Percentiles rank a stretch among this genome's conserved stretches.
Evolutionary conservation across 2,113 vertebrate species (phyloP).

Genomic region (Scatophagus argus): DNA sequence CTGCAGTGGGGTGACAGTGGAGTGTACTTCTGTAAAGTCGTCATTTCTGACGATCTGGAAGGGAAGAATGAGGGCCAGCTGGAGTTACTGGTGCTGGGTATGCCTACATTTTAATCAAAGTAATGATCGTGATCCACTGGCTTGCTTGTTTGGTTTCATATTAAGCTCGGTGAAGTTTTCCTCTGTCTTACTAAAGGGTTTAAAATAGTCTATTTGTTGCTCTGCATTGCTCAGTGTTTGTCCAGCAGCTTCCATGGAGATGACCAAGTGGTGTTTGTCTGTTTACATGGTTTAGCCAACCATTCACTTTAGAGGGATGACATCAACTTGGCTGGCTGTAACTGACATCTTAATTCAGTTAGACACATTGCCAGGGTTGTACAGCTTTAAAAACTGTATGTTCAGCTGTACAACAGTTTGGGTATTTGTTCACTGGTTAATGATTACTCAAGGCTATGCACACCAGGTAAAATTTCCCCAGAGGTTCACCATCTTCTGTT

Average conservation of each 20-base stretch:
- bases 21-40: conserved; percentile 94
- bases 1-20: conserved; percentile 98
- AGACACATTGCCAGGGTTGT: too few species aligned
- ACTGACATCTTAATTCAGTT: conserved; percentile 17
- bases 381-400: background rate
- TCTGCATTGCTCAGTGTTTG: conserved; percentile 77
- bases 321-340: conserved; percentile 21
- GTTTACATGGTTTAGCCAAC: conserved; percentile 81
- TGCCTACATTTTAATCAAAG: conserved; percentile 49
- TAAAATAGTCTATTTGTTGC: conserved; percentile 73
- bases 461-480: conserved; percentile 9
- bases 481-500: conserved; percentile 16
- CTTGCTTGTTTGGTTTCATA: background rate
- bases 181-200: conserved; percentile 28
- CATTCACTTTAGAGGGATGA: conserved; percentile 31
- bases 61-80: conserved; percentile 93
- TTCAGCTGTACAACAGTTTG: background rate
- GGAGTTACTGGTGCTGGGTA: conserved; percentile 95
- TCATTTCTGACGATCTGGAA: conserved; percentile 93
- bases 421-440: conserved; percentile 24
- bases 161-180: background rate
- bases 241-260: conserved; percentile 87
- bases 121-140: background rate
- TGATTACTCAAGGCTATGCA: background rate
- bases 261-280: conserved; percentile 83